phyloP scores from a whole-genome alignment of 2,888 invertebrate species.

The Metellina segmentata region DNA sequence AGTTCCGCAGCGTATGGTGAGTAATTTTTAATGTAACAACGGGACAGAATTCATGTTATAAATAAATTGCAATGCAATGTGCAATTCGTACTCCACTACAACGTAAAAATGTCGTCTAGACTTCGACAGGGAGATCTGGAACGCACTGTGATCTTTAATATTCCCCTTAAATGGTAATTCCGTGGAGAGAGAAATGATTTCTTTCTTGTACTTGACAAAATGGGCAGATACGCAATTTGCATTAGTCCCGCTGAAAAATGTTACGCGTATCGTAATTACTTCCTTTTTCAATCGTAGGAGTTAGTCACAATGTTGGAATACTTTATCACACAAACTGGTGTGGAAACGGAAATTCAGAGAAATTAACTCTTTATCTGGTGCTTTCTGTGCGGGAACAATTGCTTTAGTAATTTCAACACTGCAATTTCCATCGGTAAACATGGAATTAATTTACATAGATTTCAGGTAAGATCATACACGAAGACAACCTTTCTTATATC shows the following conservation, averaged over 20 bases:
- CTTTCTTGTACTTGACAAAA: not conserved
- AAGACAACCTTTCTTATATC: not conserved
- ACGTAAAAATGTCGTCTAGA: too few species aligned
- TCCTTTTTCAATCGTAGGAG: not conserved
- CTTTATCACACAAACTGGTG: not conserved
- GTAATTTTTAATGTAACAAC: too few species aligned
- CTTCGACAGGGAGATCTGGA: too few species aligned
- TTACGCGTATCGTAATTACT: not conserved
- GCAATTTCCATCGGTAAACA: not conserved
- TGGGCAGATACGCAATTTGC: not conserved
- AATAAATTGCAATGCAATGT: too few species aligned
- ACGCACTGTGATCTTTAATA: not conserved
- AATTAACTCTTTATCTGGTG: not conserved
- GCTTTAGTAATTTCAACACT: constrained; percentile 5
- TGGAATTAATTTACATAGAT: not conserved
- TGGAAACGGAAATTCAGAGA: not conserved
- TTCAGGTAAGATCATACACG: not conserved
- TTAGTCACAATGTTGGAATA: not conserved
- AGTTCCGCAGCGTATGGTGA: too few species aligned
- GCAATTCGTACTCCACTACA: too few species aligned
- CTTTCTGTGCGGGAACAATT: constrained; percentile 5
- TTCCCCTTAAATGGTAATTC: not conserved
- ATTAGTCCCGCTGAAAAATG: not conserved
- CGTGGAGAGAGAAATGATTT: not conserved
- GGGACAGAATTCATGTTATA: too few species aligned